A percentile compares a stretch with the other conserved stretches of the same genome.
Evolutionary conservation across 2,113 vertebrate genomes (phyloP).

Genomic region (Ictalurus punctatus): DNA sequence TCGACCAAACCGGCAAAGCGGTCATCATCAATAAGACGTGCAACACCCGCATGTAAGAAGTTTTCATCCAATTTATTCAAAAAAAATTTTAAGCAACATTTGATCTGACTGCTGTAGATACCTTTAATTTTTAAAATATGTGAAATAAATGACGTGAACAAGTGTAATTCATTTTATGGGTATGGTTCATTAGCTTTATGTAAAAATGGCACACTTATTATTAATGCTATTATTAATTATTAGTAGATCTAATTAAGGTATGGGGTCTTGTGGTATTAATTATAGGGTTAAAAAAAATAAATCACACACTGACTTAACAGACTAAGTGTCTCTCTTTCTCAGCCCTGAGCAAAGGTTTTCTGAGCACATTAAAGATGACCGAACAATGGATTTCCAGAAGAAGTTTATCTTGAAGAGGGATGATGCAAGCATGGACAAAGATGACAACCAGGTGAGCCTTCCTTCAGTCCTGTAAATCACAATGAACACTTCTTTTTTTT

Average conservation of each 20-base stretch:
- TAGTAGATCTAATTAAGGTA: background rate
- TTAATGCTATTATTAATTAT: background rate
- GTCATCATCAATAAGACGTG: slow-evolving; percentile 99
- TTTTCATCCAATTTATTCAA: background rate
- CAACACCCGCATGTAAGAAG: slow-evolving; percentile 94
- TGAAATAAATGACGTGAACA: background rate
- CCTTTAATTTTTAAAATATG: background rate
- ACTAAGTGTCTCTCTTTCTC: slow-evolving; percentile 12
- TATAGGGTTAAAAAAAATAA: background rate
- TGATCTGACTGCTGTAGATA: background rate
- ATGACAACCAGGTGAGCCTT: slow-evolving; percentile 90
- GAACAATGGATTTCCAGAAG: slow-evolving; percentile 93
- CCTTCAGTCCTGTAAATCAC: background rate
- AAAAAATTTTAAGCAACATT: background rate
- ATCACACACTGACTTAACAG: background rate
- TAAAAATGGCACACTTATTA: background rate
- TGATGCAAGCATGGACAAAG: slow-evolving; percentile 95
- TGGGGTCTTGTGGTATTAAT: background rate
- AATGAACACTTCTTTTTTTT: background rate
- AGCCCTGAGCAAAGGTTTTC: slow-evolving; percentile 98
- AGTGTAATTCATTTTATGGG: background rate
- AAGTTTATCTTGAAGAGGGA: slow-evolving; percentile 97
- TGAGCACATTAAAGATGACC: slow-evolving; percentile 98
- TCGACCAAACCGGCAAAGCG: slow-evolving; percentile 97
- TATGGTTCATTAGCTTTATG: background rate